These are phyloP conservation scores for Echinops telfairi DNA, from an alignment of 2,113 vertebrate genomes.

Conservation along the genomic window DNA sequence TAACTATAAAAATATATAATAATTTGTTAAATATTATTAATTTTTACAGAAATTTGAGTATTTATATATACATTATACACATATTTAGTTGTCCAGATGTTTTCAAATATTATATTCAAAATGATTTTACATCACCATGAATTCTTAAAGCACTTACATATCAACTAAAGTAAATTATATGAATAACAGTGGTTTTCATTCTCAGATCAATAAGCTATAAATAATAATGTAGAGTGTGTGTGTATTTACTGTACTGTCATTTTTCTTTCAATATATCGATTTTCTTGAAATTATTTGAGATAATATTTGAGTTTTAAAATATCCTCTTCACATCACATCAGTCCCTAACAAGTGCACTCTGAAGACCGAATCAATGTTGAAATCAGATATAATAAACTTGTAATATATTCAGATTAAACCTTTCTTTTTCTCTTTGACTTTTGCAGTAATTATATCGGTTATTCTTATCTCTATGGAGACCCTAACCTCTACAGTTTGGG, in stretches of 20 bases:
- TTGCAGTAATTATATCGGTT: not conserved
- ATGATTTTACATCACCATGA: not conserved
- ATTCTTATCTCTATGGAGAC: not conserved
- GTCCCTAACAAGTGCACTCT: not conserved
- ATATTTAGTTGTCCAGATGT: not conserved
- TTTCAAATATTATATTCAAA: slow-evolving; percentile 23
- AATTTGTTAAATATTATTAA: not conserved
- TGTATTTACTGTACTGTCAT: not conserved
- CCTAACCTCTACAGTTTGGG: not conserved
- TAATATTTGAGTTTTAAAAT: not conserved
- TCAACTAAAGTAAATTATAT: not conserved
- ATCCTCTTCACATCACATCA: slow-evolving; percentile 22
- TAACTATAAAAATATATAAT: not conserved
- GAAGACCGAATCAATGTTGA: slow-evolving; percentile 37
- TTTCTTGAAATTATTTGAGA: not conserved
- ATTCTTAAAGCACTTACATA: not conserved
- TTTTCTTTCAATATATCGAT: slow-evolving; percentile 51
- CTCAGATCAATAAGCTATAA: not conserved
- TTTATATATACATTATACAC: not conserved
- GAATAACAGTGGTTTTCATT: not conserved
- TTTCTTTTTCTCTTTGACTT: slow-evolving; percentile 1
- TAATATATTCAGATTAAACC: not conserved
- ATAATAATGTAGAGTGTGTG: not conserved
- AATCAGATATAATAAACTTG: slow-evolving; percentile 32
- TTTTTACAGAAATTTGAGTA: too few species aligned